Evolutionary conservation across 2,113 vertebrate species (phyloP).

Genomic region (Rattus norvegicus): DNA sequence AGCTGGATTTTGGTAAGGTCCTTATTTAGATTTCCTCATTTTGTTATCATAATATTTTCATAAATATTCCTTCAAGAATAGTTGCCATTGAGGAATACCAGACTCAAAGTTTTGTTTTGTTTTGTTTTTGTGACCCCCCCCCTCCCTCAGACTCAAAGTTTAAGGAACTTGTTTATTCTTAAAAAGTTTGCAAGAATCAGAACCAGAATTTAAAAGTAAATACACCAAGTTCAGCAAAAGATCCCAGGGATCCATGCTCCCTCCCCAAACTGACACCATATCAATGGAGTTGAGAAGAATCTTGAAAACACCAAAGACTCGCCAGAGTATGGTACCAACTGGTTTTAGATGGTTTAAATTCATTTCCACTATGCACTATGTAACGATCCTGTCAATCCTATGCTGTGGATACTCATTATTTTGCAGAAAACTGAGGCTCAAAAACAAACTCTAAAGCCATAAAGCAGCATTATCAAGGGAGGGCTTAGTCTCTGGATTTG

Average conservation of each 20-base stretch:
- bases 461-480: background rate
- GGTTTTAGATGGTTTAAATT: background rate
- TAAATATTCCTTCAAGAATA: background rate
- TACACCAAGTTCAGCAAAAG: background rate
- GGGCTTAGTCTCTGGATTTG: background rate
- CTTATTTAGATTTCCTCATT: constrained; percentile 2
- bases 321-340: background rate
- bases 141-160: background rate
- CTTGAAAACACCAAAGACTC: background rate
- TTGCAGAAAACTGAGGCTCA: background rate
- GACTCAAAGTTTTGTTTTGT: background rate
- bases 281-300: background rate
- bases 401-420: background rate
- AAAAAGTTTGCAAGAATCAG: background rate
- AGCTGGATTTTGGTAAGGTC: background rate
- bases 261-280: background rate
- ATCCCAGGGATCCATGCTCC: background rate
- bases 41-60: too few relatives aligned
- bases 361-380: background rate
- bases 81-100: background rate
- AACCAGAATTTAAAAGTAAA: background rate
- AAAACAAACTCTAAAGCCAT: background rate
- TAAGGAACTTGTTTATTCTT: background rate
- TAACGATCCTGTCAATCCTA: background rate
- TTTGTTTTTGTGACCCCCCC: too few relatives aligned